Evolutionary conservation across 2,797 vertebrate genomes (phyloP).

Genomic region (Dallia pectoralis): DNA sequence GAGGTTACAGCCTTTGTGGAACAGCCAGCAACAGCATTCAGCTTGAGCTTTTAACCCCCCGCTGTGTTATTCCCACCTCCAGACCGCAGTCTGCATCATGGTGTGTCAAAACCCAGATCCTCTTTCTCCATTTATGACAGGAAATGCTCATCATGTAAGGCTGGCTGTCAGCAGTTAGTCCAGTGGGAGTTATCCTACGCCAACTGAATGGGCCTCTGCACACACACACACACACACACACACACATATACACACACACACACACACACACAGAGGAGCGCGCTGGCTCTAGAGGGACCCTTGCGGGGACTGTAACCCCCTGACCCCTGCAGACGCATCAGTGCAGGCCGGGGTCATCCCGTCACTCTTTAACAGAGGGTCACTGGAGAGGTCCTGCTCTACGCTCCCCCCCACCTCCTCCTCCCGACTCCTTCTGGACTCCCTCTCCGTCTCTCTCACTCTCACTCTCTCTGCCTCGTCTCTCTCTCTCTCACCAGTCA

Average conservation of each 20-base stretch:
- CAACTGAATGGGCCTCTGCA: conserved; percentile 34
- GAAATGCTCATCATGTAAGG: conserved; percentile 73
- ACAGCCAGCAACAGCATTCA: not conserved
- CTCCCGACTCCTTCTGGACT: conserved; percentile 5
- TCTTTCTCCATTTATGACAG: conserved; percentile 63
- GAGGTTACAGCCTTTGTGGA: not conserved
- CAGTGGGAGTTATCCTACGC: conserved; percentile 46
- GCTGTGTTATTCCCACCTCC: conserved; percentile 51
- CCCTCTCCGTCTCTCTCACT: conserved; percentile 1
- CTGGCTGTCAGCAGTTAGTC: conserved; percentile 54
- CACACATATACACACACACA: conserved; percentile 15
- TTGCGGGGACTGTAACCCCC: conserved; percentile 31
- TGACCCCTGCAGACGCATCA: conserved; percentile 62
- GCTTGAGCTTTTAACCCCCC: not conserved
- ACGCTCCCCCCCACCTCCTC: not conserved
- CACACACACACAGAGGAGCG: conserved; percentile 30
- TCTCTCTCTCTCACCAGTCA: not conserved
- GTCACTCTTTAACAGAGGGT: conserved; percentile 43
- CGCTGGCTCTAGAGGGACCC: conserved; percentile 54
- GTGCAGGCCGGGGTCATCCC: conserved; percentile 48
- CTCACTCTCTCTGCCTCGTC: conserved; percentile 8
- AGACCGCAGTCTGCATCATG: conserved; percentile 54
- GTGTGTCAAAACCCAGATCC: conserved; percentile 56
- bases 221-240: conserved; percentile 16
- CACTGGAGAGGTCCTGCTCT: conserved; percentile 31